Conservation (phyloP, 2,113 vertebrate genomes). For the Coturnix japonica region DNA sequence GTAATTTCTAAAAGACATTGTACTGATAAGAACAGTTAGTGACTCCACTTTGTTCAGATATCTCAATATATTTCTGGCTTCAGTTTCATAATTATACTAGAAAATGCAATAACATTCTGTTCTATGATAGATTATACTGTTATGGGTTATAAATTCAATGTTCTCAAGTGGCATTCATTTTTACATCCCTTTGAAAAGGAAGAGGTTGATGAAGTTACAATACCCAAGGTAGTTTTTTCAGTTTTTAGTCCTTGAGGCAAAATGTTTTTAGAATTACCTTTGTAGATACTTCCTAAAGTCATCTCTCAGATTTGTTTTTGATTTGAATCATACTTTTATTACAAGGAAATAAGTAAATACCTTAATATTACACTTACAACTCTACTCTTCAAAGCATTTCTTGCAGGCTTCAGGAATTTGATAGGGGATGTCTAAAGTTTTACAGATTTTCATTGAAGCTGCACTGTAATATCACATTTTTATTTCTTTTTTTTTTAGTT, state of each 20-base stretch:
- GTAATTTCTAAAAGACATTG: background rate
- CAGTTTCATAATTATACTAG: constrained; percentile 9
- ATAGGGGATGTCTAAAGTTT: background rate
- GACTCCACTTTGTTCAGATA: background rate
- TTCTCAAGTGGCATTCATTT: background rate
- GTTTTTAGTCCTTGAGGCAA: constrained; percentile 3
- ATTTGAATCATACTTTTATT: constrained; percentile 1
- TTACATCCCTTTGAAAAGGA: background rate
- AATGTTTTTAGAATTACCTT: constrained; percentile 24
- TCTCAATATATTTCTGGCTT: background rate
- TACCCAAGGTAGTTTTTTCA: background rate
- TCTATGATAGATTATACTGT: background rate
- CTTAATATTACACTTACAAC: background rate
- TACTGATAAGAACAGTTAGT: background rate
- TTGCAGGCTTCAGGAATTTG: background rate
- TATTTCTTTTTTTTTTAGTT: background rate
- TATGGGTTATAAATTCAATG: constrained; percentile 8
- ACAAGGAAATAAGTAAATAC: constrained; percentile 45
- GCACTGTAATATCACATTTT: background rate
- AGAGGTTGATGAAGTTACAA: background rate
- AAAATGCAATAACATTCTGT: constrained; percentile 7
- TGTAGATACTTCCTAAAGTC: constrained; percentile 28
- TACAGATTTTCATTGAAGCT: background rate
- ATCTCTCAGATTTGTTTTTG: constrained; percentile 15
- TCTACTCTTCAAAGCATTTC: constrained; percentile 19